Base-by-base conservation (phyloP, 2,113 vertebrate genomes). In the Brachionichthys hirsutus region DNA sequence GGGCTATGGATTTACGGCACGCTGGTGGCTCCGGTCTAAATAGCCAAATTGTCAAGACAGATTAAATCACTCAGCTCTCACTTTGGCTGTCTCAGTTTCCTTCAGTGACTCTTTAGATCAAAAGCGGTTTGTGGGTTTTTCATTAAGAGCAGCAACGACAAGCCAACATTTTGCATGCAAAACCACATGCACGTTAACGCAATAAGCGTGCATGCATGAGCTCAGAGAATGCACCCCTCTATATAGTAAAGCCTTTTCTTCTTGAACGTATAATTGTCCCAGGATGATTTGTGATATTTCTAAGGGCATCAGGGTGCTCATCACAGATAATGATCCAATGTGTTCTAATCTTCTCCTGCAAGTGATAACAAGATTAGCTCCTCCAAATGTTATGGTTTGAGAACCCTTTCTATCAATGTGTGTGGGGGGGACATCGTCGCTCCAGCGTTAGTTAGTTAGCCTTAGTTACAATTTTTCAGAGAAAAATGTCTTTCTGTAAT, bases 271-370 rank as follows among this genome's bases (percentile, higher is more conserved):
- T 56, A 53, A 61, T 59, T 60, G 64, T 83, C 57, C 41, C 50
- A 18, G 46, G 63, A 68, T 87, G n/a, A n/a, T n/a, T n/a, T n/a
- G 70, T 9, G 67, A 82, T 85, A 73, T 69, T 80, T 82, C 67
- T 84, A 87, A 83, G 85, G 71, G 53, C 81, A 83, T 75, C 74
- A 12, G 36, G 9, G 36, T 30, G 24, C 5, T 30, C 24, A 30
- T 30, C 8, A 30, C 24, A 30, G 24, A 30, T 30, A 30, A 30
- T 8, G 24, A 30, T 30, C 8, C 24, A 30, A 30, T 30, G 3
- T 30, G 4, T 30, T 30, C 8, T 30, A 30, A 30, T 30, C 3
- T 30, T 30, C 24, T 30, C 24, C 24, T 30, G 5, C 24, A 30
- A 30, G 8, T 6, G 8, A 3, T 8, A 8, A 30, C 8, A 30